Percentiles rank a stretch among this genome's conserved stretches.
These are phyloP conservation scores for Odocoileus hemionus DNA, from an alignment of 2,113 vertebrate genomes.

Conservation along the genomic window DNA sequence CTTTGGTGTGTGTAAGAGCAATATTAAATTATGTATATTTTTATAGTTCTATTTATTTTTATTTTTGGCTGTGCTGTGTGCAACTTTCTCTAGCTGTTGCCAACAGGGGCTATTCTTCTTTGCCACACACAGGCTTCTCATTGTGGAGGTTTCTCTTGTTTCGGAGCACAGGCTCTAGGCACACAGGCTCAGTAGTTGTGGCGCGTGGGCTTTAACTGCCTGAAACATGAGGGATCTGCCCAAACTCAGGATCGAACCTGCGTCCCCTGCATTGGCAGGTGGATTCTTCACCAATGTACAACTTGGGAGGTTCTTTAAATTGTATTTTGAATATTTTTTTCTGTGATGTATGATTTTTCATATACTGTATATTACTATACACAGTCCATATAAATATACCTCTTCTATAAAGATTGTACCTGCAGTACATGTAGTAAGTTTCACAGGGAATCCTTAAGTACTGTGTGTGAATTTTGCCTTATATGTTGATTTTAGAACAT, in stretches of 20 bases:
- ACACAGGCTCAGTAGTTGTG: not conserved
- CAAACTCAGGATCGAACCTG: not conserved
- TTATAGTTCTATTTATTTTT: not conserved
- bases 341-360: not conserved
- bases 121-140: not conserved
- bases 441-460: not conserved
- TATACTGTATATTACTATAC: not conserved
- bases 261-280: not conserved
- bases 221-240: not conserved
- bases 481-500: not conserved
- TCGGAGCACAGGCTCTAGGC: not conserved
- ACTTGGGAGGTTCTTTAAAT: not conserved
- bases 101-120: not conserved
- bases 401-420: not conserved
- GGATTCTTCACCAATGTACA: not conserved
- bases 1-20: not conserved
- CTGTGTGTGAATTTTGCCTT: not conserved
- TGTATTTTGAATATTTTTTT: not conserved
- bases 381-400: not conserved
- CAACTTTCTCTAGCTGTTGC: not conserved
- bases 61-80: not conserved
- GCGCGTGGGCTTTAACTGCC: not conserved
- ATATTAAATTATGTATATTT: not conserved
- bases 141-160: not conserved
- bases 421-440: not conserved